Base-by-base conservation (phyloP, 2,113 vertebrate species). In the Peromyscus maniculatus region DNA sequence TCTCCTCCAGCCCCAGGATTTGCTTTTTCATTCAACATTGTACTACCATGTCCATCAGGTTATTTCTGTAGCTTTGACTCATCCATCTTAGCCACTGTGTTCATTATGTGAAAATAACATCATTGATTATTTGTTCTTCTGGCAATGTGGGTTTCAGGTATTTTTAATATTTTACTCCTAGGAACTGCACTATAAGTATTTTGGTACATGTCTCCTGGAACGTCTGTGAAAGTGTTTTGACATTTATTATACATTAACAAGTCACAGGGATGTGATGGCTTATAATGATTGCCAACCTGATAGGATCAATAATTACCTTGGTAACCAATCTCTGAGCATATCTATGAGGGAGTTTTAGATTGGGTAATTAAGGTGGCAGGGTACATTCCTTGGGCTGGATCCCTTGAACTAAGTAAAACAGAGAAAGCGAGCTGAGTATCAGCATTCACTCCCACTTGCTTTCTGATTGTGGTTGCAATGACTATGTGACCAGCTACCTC, bases 1-100 rank as follows among this genome's bases (percentile, higher is more conserved):
- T n/a, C 77, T 79, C 33, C 28, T 66, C n/a, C 24, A 86, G 62
- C 26, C 39, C 39, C 31, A 52, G 46, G 57, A 89, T 46, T 86
- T 94, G 39, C 46, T 94, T 89, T 96, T 89, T 79, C 43, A 91
- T 43, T 74, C 79, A 80, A 28, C 3, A 36, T 64, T 71, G 66
- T 87, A 10, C 49, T 92, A 69, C 62, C 10, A 55, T 83, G 62
- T 59, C 28, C 19, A 78, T 78, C 39, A 71, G 36, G 59, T 64
- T 87, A 49, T 74, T 74, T 39, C 43, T 77, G 22, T 69, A 31
- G 87, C 93, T 87, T 21, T 78, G 59, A 91, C 15, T 83, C 36
- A 43, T 22, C 93, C 12, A 77, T 93, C 87, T 69, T 66, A 6
- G 55, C n/a, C n/a, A 66, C 15, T 71, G 66, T 71, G 52, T 28